phyloP scores from a whole-genome alignment of 1,140 invertebrate genomes.

The Alviniconcha marisindica region DNA sequence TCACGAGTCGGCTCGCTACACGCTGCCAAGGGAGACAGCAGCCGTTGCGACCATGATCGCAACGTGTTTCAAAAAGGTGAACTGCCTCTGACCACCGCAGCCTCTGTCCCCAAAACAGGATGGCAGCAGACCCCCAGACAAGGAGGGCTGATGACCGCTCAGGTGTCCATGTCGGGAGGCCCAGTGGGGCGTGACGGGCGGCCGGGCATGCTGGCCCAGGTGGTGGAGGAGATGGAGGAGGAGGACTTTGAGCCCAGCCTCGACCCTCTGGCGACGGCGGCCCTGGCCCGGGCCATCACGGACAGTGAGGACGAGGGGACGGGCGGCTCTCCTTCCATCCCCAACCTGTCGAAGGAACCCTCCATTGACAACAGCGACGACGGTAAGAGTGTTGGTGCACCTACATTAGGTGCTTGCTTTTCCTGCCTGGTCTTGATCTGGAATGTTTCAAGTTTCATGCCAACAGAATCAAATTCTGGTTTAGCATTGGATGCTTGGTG shows the following conservation, averaged over 20 bases:
- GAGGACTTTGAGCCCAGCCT: conserved; percentile 43
- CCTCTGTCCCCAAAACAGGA: no score
- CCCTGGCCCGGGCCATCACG: conserved; percentile 67
- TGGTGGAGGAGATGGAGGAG: conserved; percentile 32
- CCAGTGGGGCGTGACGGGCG: conserved; percentile 7
- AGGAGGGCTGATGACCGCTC: no score
- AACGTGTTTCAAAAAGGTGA: no score
- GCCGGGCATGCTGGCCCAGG: conserved; percentile 27
- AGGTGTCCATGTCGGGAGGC: conserved; percentile 8
- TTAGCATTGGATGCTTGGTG: no score
- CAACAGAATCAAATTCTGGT: no score
- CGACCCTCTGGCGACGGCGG: conserved; percentile 63
- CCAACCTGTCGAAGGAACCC: conserved; percentile 67
- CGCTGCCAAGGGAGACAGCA: no score
- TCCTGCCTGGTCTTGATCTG: neutral
- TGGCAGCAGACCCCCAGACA: no score
- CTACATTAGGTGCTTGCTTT: neutral
- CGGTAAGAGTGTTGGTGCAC: no score
- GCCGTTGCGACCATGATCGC: no score
- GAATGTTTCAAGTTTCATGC: no score
- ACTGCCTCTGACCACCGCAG: no score
- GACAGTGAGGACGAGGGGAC: conserved; percentile 70
- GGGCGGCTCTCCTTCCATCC: conserved; percentile 51
- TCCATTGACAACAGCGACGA: conserved; percentile 64
- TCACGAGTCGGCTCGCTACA: no score